Percentiles rank a stretch among this genome's conserved stretches.
These are phyloP conservation scores for Nipponacmea schrenckii DNA, from an alignment of 2,888 invertebrate species.

Conservation along the genomic window DNA sequence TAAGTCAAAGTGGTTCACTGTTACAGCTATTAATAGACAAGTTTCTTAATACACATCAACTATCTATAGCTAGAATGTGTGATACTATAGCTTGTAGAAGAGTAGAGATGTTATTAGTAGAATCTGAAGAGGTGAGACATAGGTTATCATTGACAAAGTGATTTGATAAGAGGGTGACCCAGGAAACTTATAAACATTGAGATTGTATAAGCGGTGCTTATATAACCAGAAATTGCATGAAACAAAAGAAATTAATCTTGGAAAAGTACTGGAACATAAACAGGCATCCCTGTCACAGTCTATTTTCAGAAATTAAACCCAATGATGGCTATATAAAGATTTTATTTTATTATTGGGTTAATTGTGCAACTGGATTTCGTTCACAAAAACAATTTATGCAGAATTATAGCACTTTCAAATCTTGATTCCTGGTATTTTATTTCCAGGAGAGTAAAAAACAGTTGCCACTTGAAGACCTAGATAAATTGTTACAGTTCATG, in stretches of 20 bases:
- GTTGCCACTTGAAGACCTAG: conserved; percentile 77
- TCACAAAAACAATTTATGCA: too few species aligned
- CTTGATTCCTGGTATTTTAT: neutral
- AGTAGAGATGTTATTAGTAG: conserved; percentile 77
- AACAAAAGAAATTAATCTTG: too few species aligned
- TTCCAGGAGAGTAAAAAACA: conserved; percentile 73
- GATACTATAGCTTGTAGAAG: conserved; percentile 79
- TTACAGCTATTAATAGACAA: conserved; percentile 74
- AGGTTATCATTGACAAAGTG: neutral
- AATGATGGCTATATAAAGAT: too few species aligned
- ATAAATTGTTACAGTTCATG: conserved; percentile 75
- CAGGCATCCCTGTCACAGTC: too few species aligned
- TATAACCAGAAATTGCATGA: too few species aligned
- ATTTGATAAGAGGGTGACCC: neutral
- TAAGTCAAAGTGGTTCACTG: conserved; percentile 80
- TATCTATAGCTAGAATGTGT: conserved; percentile 77
- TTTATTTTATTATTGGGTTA: too few species aligned
- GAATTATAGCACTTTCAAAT: too few species aligned
- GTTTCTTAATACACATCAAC: conserved; percentile 77
- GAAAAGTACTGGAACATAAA: too few species aligned
- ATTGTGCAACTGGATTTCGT: too few species aligned
- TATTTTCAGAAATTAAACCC: too few species aligned
- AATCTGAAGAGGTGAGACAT: conserved; percentile 63
- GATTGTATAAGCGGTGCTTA: too few species aligned
- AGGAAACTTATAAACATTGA: too few species aligned